Evolutionary conservation across 1,140 invertebrate genomes (phyloP).

Genomic region (Penaeus indicus): DNA sequence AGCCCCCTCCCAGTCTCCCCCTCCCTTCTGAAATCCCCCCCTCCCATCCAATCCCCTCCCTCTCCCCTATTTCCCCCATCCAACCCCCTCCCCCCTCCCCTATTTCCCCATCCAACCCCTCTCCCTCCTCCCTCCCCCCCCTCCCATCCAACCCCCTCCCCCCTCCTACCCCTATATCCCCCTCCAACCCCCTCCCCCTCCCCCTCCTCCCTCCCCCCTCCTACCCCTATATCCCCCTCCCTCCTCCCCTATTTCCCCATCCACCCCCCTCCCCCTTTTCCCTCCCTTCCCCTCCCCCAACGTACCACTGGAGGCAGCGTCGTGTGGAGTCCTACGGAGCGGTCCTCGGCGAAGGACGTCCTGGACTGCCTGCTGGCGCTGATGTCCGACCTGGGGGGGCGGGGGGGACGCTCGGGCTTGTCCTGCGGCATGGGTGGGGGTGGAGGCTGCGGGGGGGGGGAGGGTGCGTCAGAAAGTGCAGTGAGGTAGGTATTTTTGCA

Average conservation of each 20-base stretch:
- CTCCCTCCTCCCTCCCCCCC: too few species aligned
- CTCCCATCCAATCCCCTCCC: too few species aligned
- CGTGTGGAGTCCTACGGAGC: slow-evolving; percentile 44
- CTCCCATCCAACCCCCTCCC: too few species aligned
- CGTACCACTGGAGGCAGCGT: slow-evolving; percentile 53
- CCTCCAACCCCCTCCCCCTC: neutral
- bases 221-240: neutral
- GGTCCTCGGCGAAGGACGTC: slow-evolving; percentile 50
- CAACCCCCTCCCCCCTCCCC: neutral
- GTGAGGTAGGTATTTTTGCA: neutral
- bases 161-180: neutral
- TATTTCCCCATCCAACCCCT: too few species aligned
- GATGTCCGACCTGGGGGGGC: slow-evolving; percentile 43
- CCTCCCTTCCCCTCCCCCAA: too few species aligned
- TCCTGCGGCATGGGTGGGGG: neutral
- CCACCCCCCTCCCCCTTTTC: neutral
- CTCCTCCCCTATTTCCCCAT: neutral
- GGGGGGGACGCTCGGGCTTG: slow-evolving; percentile 11
- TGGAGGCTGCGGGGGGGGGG: slow-evolving; percentile 1
- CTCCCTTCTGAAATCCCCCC: too few species aligned
- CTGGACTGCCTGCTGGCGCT: slow-evolving; percentile 34
- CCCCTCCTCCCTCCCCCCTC: neutral
- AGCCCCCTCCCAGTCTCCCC: neutral
- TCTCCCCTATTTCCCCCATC: too few species aligned
- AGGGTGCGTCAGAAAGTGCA: neutral